phyloP scores from a whole-genome alignment of 2,113 vertebrate genomes.

The Corydoras maculifer region DNA sequence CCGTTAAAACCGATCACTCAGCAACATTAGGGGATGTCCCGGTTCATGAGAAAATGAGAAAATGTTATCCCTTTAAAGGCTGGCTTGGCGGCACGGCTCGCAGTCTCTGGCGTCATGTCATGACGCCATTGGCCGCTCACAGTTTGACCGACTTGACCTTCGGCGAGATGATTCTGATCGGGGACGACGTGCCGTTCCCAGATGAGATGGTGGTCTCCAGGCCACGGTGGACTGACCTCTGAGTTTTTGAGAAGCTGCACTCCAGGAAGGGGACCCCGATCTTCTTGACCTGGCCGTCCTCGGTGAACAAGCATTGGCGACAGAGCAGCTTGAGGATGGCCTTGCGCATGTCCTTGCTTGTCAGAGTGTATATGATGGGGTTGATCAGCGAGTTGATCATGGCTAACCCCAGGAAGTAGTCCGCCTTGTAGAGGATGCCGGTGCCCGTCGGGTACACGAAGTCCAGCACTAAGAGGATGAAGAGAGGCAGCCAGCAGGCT shows the following conservation, averaged over 20 bases:
- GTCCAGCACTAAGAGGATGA: constrained; percentile 77
- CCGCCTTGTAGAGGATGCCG: constrained; percentile 75
- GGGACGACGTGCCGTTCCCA: constrained; percentile 60
- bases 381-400: constrained; percentile 86
- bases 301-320: constrained; percentile 60
- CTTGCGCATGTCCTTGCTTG: constrained; percentile 78
- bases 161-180: constrained; percentile 60
- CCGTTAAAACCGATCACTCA: too few species aligned
- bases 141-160: constrained; percentile 42
- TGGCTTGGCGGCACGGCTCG: too few species aligned
- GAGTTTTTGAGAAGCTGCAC: constrained; percentile 73
- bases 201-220: constrained; percentile 69
- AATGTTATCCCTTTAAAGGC: too few species aligned
- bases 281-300: constrained; percentile 57
- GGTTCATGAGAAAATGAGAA: too few species aligned
- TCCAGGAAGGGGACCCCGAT: constrained; percentile 69
- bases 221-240: constrained; percentile 62
- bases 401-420: constrained; percentile 82
- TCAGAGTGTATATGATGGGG: constrained; percentile 86
- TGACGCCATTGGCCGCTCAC: neutral
- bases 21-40: too few species aligned
- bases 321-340: constrained; percentile 75
- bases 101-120: too few species aligned
- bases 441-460: constrained; percentile 63
- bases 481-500: constrained; percentile 81